Base-by-base conservation (phyloP, 2,888 invertebrate genomes). In the Strigamia maritima region DNA sequence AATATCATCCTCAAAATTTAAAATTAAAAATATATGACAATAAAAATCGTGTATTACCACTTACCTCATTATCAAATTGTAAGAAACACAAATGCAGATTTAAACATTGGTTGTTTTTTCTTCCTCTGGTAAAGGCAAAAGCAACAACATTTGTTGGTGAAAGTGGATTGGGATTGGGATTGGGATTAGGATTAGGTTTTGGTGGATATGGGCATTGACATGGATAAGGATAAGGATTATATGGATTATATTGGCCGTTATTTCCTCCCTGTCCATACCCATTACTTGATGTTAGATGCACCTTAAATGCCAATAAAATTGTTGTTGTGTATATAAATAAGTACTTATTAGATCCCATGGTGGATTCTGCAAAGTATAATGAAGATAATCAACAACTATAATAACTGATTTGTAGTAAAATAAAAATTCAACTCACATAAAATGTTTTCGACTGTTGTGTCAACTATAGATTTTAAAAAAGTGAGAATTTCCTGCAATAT, bases 201-300 rank as follows among this genome's bases (percentile, higher is more conserved):
- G 77, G 77, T 44, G 77, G 77, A 16, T 77, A 77, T 24, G 77
- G 60, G 22, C 60, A 60, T 10, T 60, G 60, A 60, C 60, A 60
- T 2, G 60, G 60, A n/a, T 60, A 60, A 22, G 60, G 60, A 24
- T 60, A 19, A 19, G 60, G 60, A 10, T 60, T 60, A 10, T 60
- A 60, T 8, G 60, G 60, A 19, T 60, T 60, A 10, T 60, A 60
- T 19, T 6, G 60, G 60, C 22, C 60, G 10, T 24, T 60, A 19
- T 60, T 60, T 22, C 24, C 24, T 19, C 60, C 60, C 2, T 24
- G 8, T 16, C 22, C 22, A 24, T 60, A 60, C 4, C 60, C 60
- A 60, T 60, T 60, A 24, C 19, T 60, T 60, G 19, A 22, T 22
- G 22, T 60, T 60, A 60, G 22, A 6, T 12, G 60, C 19, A 60